Conservation (phyloP, 2,113 vertebrate species). For the Elephantulus edwardii region DNA sequence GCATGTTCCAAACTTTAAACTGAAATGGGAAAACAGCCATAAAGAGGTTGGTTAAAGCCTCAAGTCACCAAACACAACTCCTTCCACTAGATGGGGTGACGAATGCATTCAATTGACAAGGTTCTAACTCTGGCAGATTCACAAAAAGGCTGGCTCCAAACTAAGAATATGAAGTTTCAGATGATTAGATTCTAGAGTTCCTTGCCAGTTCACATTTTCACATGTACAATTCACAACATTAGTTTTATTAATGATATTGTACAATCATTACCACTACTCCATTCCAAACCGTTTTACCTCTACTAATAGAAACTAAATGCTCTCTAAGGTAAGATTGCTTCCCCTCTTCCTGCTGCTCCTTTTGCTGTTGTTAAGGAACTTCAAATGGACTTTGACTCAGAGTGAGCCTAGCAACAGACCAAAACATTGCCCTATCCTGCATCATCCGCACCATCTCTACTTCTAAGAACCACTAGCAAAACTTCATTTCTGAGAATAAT, state of each 20-base stretch:
- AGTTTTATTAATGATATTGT: background rate
- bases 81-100: fast-evolving
- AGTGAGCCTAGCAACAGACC: too few relatives aligned
- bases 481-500: background rate
- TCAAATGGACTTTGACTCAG: too few relatives aligned
- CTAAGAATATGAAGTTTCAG: fast-evolving
- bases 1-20: background rate
- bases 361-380: too few relatives aligned
- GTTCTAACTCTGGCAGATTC: fast-evolving
- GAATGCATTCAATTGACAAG: background rate
- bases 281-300: background rate
- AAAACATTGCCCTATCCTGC: too few relatives aligned
- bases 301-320: background rate
- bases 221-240: background rate
- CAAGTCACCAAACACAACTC: fast-evolving
- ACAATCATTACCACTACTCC: background rate
- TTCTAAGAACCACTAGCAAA: background rate
- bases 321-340: background rate
- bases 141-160: background rate
- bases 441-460: too few relatives aligned
- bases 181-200: background rate
- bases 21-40: background rate
- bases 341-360: background rate
- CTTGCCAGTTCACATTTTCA: background rate
- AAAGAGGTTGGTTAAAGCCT: background rate